Conservation (phyloP, 64 coral and sea anemone genomes). For the Porites lutea region DNA sequence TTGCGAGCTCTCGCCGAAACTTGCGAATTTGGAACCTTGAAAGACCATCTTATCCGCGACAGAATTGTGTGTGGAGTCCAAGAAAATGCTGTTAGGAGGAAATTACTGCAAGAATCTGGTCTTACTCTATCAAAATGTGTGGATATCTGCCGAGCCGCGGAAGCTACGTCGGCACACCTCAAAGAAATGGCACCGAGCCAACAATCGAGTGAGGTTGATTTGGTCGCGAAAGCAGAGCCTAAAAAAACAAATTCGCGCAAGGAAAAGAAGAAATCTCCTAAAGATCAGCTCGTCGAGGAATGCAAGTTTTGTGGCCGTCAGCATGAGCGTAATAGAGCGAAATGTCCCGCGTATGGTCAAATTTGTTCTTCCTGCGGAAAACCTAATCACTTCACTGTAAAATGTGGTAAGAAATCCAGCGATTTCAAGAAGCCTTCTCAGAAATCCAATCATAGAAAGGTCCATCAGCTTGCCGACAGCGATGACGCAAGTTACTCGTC, state of each 20-base stretch:
- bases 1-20: conserved; percentile 22
- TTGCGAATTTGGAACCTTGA: conserved; percentile 13
- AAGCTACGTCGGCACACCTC: neutral
- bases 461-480: too few relatives aligned
- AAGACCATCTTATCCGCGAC: conserved; percentile 44
- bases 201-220: neutral
- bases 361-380: neutral
- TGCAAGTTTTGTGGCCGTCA: neutral
- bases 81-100: neutral
- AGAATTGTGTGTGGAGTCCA: conserved; percentile 21
- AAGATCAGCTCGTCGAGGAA: neutral
- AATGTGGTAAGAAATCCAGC: neutral
- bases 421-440: too few relatives aligned
- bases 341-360: neutral
- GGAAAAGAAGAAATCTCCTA: neutral
- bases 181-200: neutral
- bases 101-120: neutral
- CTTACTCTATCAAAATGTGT: conserved; percentile 32
- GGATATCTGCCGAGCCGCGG: conserved; percentile 18
- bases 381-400: neutral
- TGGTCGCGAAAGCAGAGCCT: neutral
- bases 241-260: neutral
- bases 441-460: too few relatives aligned
- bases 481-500: too few relatives aligned
- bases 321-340: neutral